A percentile compares a stretch with the other conserved stretches of the same genome.
Conservation (phyloP, 2,113 vertebrate species). For the Xenotilapia flavipinnis region DNA sequence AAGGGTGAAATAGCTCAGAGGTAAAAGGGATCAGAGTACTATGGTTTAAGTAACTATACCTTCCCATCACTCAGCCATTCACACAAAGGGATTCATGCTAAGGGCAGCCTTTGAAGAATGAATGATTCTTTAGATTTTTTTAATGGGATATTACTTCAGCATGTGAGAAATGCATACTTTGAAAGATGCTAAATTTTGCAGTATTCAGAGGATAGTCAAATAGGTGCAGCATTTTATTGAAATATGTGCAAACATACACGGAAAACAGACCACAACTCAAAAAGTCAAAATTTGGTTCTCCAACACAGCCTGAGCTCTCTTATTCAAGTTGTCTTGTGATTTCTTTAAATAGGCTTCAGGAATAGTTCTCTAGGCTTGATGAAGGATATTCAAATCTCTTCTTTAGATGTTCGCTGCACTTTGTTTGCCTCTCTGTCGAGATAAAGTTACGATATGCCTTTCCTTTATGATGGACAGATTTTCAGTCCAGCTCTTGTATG, state of each 20-base stretch:
- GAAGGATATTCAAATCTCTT: background rate
- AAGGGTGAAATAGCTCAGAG: background rate
- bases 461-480: background rate
- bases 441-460: background rate
- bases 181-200: background rate
- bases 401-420: background rate
- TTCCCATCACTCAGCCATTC: background rate
- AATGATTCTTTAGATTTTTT: background rate
- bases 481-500: background rate
- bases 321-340: background rate
- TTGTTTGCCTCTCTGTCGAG: background rate
- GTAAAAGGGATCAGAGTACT: slow-evolving; percentile 4
- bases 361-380: background rate
- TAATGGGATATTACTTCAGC: background rate
- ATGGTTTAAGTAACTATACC: background rate
- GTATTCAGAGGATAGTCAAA: background rate
- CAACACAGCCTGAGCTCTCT: background rate
- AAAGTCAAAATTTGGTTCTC: background rate
- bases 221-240: background rate
- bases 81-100: background rate
- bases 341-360: background rate
- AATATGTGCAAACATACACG: background rate
- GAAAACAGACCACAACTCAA: background rate
- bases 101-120: slow-evolving; percentile 1
- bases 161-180: background rate